Conservation (phyloP, 2,888 invertebrate species). For the Pecten maximus region DNA sequence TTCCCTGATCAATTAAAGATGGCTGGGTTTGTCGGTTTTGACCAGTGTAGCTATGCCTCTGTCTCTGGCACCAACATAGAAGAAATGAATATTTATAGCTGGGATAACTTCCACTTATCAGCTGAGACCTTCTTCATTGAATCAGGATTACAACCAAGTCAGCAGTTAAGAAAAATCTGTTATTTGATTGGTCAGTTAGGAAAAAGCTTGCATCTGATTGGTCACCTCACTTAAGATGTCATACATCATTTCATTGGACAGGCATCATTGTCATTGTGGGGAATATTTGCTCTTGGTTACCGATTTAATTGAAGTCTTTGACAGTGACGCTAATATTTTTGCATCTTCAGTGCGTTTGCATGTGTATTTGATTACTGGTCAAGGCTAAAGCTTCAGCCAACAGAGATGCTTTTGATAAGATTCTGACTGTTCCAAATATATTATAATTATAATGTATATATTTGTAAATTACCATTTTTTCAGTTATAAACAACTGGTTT, state of each 20-base stretch:
- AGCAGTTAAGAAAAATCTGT: neutral
- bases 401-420: neutral
- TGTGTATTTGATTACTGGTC: neutral
- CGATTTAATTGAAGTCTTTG: too few species aligned
- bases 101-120: neutral
- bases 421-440: too few species aligned
- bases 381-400: neutral
- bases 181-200: neutral
- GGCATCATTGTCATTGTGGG: neutral
- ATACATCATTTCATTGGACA: conserved; percentile 1
- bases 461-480: neutral
- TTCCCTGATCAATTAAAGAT: too few species aligned
- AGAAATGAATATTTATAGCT: neutral
- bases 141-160: neutral
- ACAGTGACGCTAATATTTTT: conserved; percentile 1
- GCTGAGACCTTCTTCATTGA: neutral
- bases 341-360: neutral
- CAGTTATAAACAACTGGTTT: neutral
- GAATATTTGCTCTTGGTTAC: neutral
- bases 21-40: neutral
- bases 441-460: too few species aligned
- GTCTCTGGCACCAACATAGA: neutral
- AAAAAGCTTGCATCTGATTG: neutral
- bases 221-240: neutral
- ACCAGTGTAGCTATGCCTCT: neutral